Percentiles rank a stretch among this genome's conserved stretches.
Evolutionary conservation across 1,140 invertebrate species (phyloP).

Genomic region (Leptonema lineaticorne): DNA sequence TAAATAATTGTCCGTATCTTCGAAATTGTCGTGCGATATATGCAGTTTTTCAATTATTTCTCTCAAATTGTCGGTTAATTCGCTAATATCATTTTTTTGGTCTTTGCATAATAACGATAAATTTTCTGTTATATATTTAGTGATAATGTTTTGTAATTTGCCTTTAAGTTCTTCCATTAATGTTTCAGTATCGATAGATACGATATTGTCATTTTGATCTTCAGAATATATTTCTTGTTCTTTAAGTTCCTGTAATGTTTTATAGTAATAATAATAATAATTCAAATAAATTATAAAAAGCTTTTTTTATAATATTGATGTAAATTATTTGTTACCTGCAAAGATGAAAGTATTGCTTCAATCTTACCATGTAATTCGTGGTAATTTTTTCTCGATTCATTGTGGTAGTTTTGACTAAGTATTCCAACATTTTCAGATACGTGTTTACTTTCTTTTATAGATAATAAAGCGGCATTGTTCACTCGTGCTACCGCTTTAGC

Average conservation of each 20-base stretch:
- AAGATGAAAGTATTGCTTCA: constrained; percentile 23
- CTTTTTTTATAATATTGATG: background rate
- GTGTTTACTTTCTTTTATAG: constrained; percentile 17
- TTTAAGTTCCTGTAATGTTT: constrained; percentile 39
- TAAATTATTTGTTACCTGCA: constrained; percentile 33
- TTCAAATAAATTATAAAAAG: constrained; percentile 8
- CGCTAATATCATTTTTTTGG: background rate
- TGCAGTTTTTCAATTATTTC: constrained; percentile 17
- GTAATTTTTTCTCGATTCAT: background rate
- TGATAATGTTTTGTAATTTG: constrained; percentile 9
- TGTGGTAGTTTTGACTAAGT: background rate
- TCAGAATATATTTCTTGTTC: constrained; percentile 32
- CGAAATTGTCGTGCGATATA: constrained; percentile 2
- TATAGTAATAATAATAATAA: background rate
- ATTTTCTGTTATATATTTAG: background rate
- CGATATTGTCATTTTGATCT: constrained; percentile 3
- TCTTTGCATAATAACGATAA: constrained; percentile 1
- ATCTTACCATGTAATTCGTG: constrained; percentile 15
- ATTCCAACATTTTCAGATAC: background rate
- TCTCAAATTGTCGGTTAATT: constrained; percentile 12
- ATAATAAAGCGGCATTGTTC: constrained; percentile 26
- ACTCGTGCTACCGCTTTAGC: constrained; percentile 35
- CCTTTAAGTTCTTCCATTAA: constrained; percentile 14
- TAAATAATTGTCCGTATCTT: constrained; percentile 16
- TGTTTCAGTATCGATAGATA: background rate